Evolutionary conservation across 1,140 invertebrate species (phyloP).

Genomic region (Latrodectus geometricus): DNA sequence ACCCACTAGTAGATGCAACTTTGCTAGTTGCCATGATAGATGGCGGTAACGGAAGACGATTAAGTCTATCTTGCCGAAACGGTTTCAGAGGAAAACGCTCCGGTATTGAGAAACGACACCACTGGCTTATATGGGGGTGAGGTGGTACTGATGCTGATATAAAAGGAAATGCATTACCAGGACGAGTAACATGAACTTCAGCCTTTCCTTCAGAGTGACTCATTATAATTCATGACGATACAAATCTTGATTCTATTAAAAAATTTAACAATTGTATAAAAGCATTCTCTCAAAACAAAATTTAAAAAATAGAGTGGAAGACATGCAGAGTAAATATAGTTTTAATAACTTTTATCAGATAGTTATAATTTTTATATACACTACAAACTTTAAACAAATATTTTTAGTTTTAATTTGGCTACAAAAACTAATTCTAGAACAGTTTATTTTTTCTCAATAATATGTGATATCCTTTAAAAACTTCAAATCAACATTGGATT

Average conservation of each 20-base stretch:
- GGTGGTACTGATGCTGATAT: slow-evolving; percentile 9
- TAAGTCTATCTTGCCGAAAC: slow-evolving; percentile 44
- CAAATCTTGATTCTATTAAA: background rate
- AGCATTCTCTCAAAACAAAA: too few species aligned
- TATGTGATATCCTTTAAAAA: too few species aligned
- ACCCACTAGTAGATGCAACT: background rate
- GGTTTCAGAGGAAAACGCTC: slow-evolving; percentile 52
- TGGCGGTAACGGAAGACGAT: slow-evolving; percentile 30
- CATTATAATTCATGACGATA: slow-evolving; percentile 51
- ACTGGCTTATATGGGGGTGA: slow-evolving; percentile 50
- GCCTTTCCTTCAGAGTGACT: slow-evolving; percentile 59
- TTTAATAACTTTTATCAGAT: too few species aligned
- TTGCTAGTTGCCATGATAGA: slow-evolving; percentile 49
- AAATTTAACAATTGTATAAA: too few species aligned
- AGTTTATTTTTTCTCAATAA: too few species aligned
- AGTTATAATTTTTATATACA: too few species aligned
- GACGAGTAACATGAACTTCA: slow-evolving; percentile 56
- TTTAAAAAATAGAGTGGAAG: too few species aligned
- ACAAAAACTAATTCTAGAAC: too few species aligned
- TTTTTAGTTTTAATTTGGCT: too few species aligned
- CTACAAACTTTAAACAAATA: too few species aligned
- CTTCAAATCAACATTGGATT: too few species aligned
- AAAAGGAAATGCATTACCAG: slow-evolving; percentile 59
- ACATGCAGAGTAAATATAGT: too few species aligned
- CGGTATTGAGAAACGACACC: slow-evolving; percentile 46